Evolutionary conservation across 2,888 invertebrate species (phyloP).

Genomic region (Acleris cristana): DNA sequence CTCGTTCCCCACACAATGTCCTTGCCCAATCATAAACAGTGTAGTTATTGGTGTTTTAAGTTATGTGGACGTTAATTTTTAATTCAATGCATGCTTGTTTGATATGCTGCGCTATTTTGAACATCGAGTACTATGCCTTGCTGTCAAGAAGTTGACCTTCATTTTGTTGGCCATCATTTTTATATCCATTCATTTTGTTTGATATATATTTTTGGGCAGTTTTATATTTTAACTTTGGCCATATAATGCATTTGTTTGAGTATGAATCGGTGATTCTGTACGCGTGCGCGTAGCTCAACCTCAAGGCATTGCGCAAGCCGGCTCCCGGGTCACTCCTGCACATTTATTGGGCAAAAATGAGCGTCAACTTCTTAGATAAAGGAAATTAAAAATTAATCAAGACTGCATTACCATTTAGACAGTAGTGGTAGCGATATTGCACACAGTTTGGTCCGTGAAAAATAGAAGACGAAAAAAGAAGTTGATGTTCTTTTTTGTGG

Average conservation of each 20-base stretch:
- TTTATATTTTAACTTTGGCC: conserved; percentile 77
- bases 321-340: conserved; percentile 82
- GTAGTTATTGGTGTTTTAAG: conserved; percentile 47
- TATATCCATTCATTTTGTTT: conserved; percentile 84
- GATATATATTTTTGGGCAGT: conserved; percentile 79
- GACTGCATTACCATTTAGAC: conserved; percentile 82
- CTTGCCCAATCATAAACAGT: conserved; percentile 35
- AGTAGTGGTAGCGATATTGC: conserved; percentile 81
- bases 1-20: conserved; percentile 9
- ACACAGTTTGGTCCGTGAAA: conserved; percentile 74
- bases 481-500: conserved; percentile 94
- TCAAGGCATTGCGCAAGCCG: conserved; percentile 78
- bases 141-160: conserved; percentile 98
- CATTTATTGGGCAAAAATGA: conserved; percentile 90
- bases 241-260: conserved; percentile 71
- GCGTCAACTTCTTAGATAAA: conserved; percentile 92
- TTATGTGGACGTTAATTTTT: conserved; percentile 58
- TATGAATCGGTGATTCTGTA: conserved; percentile 69
- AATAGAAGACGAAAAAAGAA: conserved; percentile 88
- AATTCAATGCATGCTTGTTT: conserved; percentile 78
- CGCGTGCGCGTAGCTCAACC: conserved; percentile 76
- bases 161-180: conserved; percentile 95
- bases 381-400: conserved; percentile 69
- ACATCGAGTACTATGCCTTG: conserved; percentile 83
- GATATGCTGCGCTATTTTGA: conserved; percentile 78